Evolutionary conservation across 1,140 invertebrate species (phyloP).

Genomic region (Trypoxylus dichotomus): DNA sequence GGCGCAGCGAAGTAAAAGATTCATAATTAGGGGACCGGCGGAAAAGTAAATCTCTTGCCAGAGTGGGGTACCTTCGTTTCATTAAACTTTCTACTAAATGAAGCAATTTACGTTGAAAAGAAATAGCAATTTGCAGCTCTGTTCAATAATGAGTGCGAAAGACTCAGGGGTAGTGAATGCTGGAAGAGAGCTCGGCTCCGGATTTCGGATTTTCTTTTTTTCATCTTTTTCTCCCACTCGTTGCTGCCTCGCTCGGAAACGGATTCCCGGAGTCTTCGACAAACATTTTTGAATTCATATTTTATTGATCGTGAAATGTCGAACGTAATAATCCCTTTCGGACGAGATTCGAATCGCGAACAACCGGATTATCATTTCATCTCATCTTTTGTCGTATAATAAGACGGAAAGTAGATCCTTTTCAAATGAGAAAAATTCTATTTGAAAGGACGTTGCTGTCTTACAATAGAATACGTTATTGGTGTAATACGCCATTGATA

Average conservation of each 20-base stretch:
- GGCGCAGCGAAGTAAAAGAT: conserved; percentile 35
- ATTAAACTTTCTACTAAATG: conserved; percentile 38
- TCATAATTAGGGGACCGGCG: conserved; percentile 34
- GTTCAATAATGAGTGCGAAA: conserved; percentile 38
- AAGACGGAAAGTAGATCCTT: conserved; percentile 4
- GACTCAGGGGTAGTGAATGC: conserved; percentile 5
- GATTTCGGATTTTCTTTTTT: conserved; percentile 13
- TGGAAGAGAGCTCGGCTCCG: conserved; percentile 6
- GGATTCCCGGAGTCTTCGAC: conserved; percentile 14
- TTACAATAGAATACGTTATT: not conserved
- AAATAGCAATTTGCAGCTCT: conserved; percentile 40
- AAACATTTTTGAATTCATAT: conserved; percentile 25
- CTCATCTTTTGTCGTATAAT: conserved; percentile 2
- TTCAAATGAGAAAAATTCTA: conserved; percentile 12
- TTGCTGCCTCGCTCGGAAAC: not conserved
- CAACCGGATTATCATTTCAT: conserved; percentile 17
- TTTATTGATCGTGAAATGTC: conserved; percentile 24
- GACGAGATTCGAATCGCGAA: conserved; percentile 13
- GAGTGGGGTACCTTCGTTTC: conserved; percentile 35
- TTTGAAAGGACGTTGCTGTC: not conserved
- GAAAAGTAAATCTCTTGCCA: conserved; percentile 33
- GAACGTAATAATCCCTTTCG: conserved; percentile 19
- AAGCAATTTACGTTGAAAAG: conserved; percentile 43
- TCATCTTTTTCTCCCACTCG: conserved; percentile 9
- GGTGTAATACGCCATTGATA: not conserved